Base-by-base conservation (phyloP, 2,113 vertebrate species). In the Corythoichthys intestinalis region DNA sequence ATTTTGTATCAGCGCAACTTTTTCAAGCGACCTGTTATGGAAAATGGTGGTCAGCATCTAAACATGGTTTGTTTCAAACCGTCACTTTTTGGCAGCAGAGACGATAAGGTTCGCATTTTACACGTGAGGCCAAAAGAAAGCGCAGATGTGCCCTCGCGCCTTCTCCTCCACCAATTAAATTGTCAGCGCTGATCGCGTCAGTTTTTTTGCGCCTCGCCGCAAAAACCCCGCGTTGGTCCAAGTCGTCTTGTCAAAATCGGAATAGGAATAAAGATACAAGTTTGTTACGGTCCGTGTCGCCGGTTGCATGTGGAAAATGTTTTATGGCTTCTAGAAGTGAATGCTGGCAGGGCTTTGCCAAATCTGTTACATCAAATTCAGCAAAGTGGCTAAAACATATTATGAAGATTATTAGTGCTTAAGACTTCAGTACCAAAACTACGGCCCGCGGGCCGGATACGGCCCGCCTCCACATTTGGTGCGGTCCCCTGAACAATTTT, bases 61-160 rank as follows among this genome's bases (percentile, higher is more conserved):
- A 65, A 65, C 63, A 65, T 47, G 61, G 41, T 46, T 63, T 63
- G 44, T 63, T 46, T 63, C 61, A 63, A 63, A 34, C 39, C 44
- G 13, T 13, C 61, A 12, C 12, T 63, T 63, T 20, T 63, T 63
- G 61, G 61, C 61, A 62, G 9, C n/a, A 0, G 5, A 13, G 4
- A 41, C 39, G 39, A 48, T 47, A 47, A 7, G 12, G 41, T 60
- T 60, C 14, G 15, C 17, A 1, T 46, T 63, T 34, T 28, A 47
- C 61, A 63, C 44, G 44, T 63, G 61, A 28, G 41, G 41, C 61
- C 20, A 65, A 65, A 65, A 37, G 3, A 65, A 56, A 56, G 35
- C 13, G 9, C 35, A 41, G n/a, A 46, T 56, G 6, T 44, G 39
- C 1, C 11, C 37, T 47, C 38, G 56, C 7, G 47, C 70, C 34